Percentiles rank a stretch among this genome's conserved stretches.
Conservation (phyloP, 2,113 vertebrate species). For the Cebus imitator region DNA sequence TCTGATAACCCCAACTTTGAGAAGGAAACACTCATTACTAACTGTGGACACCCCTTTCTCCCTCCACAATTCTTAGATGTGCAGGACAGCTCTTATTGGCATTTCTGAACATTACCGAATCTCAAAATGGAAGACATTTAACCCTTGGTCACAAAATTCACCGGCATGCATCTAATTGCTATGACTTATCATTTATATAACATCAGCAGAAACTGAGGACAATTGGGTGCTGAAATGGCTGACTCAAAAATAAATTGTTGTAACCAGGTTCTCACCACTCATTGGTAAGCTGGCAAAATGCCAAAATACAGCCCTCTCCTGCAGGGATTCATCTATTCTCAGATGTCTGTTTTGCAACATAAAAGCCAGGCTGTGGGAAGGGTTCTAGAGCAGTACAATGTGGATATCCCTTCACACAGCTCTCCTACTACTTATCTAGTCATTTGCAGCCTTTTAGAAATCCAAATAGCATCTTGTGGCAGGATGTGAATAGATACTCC, state of each 20-base stretch:
- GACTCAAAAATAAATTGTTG: neutral
- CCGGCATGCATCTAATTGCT: neutral
- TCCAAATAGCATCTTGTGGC: neutral
- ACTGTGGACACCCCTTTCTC: fast-evolving
- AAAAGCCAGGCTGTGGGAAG: neutral
- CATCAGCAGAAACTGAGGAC: neutral
- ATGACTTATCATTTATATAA: neutral
- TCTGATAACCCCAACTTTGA: neutral
- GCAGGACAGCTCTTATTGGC: neutral
- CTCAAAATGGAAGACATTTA: neutral
- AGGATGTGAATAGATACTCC: neutral
- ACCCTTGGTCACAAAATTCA: neutral
- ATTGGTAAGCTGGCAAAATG: neutral
- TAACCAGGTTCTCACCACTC: neutral
- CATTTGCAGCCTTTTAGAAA: neutral
- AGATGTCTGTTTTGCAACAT: neutral
- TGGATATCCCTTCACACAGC: neutral
- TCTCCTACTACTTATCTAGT: neutral
- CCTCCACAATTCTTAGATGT: neutral
- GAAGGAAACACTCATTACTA: neutral
- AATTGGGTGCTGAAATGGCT: neutral
- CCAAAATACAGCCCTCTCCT: neutral
- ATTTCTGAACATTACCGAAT: neutral
- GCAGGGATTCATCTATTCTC: neutral
- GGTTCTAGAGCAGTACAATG: neutral